phyloP scores from a whole-genome alignment of 2,888 invertebrate species.

The Carterocephalus palaemon region DNA sequence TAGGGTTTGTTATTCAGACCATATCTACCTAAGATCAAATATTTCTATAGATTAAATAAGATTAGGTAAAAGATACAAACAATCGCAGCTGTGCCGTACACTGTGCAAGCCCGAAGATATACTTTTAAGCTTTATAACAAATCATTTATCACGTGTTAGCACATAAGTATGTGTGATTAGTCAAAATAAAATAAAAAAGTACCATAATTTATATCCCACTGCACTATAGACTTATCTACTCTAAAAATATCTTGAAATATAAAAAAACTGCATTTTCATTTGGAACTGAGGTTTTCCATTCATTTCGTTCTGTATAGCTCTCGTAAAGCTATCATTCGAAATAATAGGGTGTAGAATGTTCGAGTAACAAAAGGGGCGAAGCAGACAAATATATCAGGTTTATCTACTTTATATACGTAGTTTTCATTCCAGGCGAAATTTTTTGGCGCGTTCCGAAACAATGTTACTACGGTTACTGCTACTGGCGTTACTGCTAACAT shows the following conservation, averaged over 20 bases:
- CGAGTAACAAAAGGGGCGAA: conserved; percentile 49
- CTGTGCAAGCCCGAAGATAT: too few relatives aligned
- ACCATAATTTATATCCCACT: too few relatives aligned
- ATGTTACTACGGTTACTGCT: conserved; percentile 25
- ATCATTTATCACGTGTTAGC: too few relatives aligned
- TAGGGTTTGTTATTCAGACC: too few relatives aligned
- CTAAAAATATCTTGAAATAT: not conserved
- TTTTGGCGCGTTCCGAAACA: conserved; percentile 15
- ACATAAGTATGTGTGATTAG: too few relatives aligned
- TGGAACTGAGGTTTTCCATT: not conserved
- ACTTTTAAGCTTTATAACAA: too few relatives aligned
- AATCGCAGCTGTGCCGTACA: too few relatives aligned
- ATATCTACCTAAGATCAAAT: too few relatives aligned
- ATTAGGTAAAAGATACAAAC: too few relatives aligned
- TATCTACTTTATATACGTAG: conserved; percentile 30
- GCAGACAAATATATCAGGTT: conserved; percentile 56
- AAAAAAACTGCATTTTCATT: not conserved
- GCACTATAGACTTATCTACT: too few relatives aligned
- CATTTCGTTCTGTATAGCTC: conserved; percentile 4
- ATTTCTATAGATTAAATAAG: too few relatives aligned
- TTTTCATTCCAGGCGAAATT: conserved; percentile 26
- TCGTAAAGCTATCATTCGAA: conserved; percentile 21
- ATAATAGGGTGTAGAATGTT: conserved; percentile 46
- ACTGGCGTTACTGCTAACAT: conserved; percentile 11
- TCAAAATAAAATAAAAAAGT: too few relatives aligned